phyloP scores from a whole-genome alignment of 2,888 invertebrate genomes.

The Drosophila limbata region DNA sequence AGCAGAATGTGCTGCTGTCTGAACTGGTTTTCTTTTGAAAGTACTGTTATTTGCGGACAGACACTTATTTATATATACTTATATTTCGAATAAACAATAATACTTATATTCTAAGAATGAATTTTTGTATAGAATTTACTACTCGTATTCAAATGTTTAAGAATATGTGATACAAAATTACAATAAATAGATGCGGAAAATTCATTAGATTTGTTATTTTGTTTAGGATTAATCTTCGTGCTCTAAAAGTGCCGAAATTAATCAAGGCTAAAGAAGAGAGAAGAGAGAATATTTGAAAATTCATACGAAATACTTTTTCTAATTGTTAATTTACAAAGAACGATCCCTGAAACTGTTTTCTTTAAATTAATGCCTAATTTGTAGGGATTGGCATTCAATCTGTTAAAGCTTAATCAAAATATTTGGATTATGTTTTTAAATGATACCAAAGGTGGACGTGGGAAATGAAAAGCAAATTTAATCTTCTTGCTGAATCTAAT shows the following conservation, averaged over 20 bases:
- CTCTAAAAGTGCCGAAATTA: too few relatives aligned
- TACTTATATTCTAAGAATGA: too few relatives aligned
- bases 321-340: not conserved
- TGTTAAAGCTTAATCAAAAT: not conserved
- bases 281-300: not conserved
- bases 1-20: not conserved
- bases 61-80: too few relatives aligned
- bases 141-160: too few relatives aligned
- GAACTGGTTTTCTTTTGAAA: not conserved
- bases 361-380: not conserved
- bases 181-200: not conserved
- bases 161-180: too few relatives aligned
- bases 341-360: not conserved
- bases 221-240: not conserved
- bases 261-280: too few relatives aligned
- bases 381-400: not conserved
- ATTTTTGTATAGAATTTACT: not conserved
- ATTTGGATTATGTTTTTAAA: not conserved
- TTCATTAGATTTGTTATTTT: not conserved
- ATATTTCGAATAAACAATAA: too few relatives aligned
- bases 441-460: not conserved
- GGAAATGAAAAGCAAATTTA: not conserved
- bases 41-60: not conserved
- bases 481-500: slow-evolving; percentile 1
- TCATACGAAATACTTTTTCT: not conserved